Percentiles rank a stretch among this genome's conserved stretches.
These are phyloP conservation scores for Epirrhoe tristata DNA, from an alignment of 2,888 invertebrate species.

Conservation along the genomic window DNA sequence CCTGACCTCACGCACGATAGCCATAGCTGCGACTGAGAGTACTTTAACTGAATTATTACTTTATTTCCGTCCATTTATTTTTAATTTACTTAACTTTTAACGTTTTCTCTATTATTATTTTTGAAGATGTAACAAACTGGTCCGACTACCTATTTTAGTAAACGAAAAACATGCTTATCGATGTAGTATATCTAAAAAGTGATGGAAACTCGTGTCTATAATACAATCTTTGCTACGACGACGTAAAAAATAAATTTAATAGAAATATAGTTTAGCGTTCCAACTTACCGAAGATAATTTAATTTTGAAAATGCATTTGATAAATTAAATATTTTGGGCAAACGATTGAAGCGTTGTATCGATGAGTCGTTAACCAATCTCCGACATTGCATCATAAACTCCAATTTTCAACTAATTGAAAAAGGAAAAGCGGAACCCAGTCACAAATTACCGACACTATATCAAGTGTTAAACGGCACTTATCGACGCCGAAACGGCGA, in stretches of 20 bases:
- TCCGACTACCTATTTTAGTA: background rate
- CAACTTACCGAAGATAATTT: constrained; percentile 49
- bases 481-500: constrained; percentile 80
- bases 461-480: constrained; percentile 85
- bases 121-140: constrained; percentile 15
- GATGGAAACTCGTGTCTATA: background rate
- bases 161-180: background rate
- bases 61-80: constrained; percentile 6
- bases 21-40: constrained; percentile 6
- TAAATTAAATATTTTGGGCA: constrained; percentile 58
- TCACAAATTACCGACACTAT: constrained; percentile 83
- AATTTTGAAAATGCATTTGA: constrained; percentile 46
- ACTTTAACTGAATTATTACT: constrained; percentile 9
- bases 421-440: constrained; percentile 75
- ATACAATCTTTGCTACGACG: constrained; percentile 34
- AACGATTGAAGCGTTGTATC: constrained; percentile 53
- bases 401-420: constrained; percentile 82
- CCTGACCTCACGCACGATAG: constrained; percentile 32
- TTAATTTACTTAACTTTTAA: constrained; percentile 1
- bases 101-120: constrained; percentile 4
- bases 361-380: constrained; percentile 61
- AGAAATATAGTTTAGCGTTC: constrained; percentile 46
- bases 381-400: constrained; percentile 71
- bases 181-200: background rate
- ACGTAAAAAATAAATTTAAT: constrained; percentile 48